Conservation (phyloP, 2,888 invertebrate genomes). For the Chymomyza caudatula region DNA sequence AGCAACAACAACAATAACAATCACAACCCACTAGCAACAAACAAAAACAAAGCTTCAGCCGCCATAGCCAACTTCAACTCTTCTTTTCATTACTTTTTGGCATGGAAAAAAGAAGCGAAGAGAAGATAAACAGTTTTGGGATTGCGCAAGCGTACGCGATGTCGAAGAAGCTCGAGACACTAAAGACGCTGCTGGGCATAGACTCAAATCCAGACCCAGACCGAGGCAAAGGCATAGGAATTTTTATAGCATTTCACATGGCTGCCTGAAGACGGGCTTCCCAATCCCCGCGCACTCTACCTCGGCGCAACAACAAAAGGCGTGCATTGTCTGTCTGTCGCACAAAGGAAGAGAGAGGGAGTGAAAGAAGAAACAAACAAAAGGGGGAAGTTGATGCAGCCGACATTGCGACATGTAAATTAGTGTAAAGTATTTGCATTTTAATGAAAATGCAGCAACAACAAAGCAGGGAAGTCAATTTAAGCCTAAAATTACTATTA, state of each 20-base stretch:
- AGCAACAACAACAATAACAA: constrained; percentile 1
- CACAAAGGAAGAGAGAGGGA: constrained; percentile 12
- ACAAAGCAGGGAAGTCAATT: constrained; percentile 23
- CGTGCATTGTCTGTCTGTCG: constrained; percentile 54
- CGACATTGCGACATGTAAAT: constrained; percentile 58
- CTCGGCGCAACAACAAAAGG: constrained; percentile 51
- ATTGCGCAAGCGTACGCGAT: constrained; percentile 59
- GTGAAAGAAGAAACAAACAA: neutral
- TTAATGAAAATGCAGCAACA: constrained; percentile 44
- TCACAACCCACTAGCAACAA: neutral
- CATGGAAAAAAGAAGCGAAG: constrained; percentile 58
- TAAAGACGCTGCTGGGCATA: neutral
- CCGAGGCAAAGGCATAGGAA: constrained; percentile 33
- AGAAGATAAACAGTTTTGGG: constrained; percentile 33
- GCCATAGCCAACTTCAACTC: neutral
- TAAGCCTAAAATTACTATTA: constrained; percentile 48
- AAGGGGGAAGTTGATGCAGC: constrained; percentile 17
- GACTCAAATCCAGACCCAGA: neutral
- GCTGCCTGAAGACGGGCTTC: constrained; percentile 21
- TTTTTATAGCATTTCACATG: constrained; percentile 66
- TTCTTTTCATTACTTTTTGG: constrained; percentile 36
- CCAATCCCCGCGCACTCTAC: neutral
- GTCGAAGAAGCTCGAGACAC: neutral
- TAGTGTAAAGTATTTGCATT: constrained; percentile 59
- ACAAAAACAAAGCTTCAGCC: neutral